Percentiles rank a stretch among this genome's conserved stretches.
Evolutionary conservation across 1,140 invertebrate genomes (phyloP).

Genomic region (Platorchestia sp.): DNA sequence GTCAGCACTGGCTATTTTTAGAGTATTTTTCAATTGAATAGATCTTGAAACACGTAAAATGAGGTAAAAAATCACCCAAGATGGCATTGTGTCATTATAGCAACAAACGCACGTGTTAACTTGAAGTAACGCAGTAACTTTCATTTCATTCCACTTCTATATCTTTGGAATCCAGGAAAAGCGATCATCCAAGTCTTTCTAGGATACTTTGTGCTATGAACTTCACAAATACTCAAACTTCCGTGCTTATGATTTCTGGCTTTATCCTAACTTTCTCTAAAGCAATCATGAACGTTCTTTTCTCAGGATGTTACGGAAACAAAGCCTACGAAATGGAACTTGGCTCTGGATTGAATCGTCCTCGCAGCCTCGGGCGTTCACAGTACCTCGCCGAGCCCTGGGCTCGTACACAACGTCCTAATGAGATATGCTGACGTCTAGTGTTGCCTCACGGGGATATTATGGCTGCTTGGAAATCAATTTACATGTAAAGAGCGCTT

Average conservation of each 20-base stretch:
- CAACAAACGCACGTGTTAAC: too few relatives aligned
- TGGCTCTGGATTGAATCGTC: background rate
- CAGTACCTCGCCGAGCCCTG: background rate
- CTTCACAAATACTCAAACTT: background rate
- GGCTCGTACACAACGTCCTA: background rate
- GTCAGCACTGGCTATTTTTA: background rate
- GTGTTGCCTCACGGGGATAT: conserved; percentile 17
- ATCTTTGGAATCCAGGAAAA: too few relatives aligned
- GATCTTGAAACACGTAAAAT: background rate
- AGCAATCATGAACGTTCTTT: background rate
- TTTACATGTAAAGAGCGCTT: conserved; percentile 39
- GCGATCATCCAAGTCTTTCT: too few relatives aligned
- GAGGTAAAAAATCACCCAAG: background rate
- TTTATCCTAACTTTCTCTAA: background rate
- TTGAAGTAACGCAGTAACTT: too few relatives aligned
- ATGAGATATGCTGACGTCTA: conserved; percentile 35
- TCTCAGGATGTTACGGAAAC: background rate
- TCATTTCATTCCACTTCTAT: too few relatives aligned
- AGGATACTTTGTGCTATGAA: too few relatives aligned
- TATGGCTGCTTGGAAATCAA: conserved; percentile 32
- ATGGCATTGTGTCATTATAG: background rate
- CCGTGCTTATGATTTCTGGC: background rate
- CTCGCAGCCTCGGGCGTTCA: background rate
- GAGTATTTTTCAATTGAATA: background rate
- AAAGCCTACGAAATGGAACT: background rate